Percentiles rank a stretch among this genome's conserved stretches.
phyloP scores from a whole-genome alignment of 2,888 invertebrate genomes.

The Neocrepidodera transversa region DNA sequence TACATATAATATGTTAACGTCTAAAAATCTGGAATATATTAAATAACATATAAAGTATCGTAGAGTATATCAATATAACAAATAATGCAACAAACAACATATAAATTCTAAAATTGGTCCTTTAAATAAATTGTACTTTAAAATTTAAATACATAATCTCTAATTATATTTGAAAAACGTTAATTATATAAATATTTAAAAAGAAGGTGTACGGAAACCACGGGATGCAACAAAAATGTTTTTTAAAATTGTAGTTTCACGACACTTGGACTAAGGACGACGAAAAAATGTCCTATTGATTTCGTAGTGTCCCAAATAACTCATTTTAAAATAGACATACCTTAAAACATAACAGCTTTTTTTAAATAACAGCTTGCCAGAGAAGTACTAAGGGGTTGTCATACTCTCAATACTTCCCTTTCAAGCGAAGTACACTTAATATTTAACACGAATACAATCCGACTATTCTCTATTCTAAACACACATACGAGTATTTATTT shows the following conservation, averaged over 20 bases:
- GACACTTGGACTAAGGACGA: conserved; percentile 12
- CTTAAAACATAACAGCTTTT: conserved; percentile 15
- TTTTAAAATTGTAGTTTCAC: conserved; percentile 15
- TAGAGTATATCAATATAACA: conserved; percentile 43
- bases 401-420: conserved; percentile 11
- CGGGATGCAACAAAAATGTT: conserved; percentile 18
- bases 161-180: conserved; percentile 26
- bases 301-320: conserved; percentile 18
- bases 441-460: conserved; percentile 9
- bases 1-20: conserved; percentile 35
- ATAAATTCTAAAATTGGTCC: conserved; percentile 47
- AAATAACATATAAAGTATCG: conserved; percentile 42
- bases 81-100: conserved; percentile 39
- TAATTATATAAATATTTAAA: conserved; percentile 22
- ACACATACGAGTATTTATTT: conserved; percentile 36
- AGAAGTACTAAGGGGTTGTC: conserved; percentile 17
- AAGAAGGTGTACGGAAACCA: conserved; percentile 16
- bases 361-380: conserved; percentile 9
- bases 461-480: conserved; percentile 14
- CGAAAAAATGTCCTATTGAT: conserved; percentile 14
- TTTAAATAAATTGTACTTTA: conserved; percentile 52
- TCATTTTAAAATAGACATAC: conserved; percentile 19
- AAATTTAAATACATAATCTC: conserved; percentile 34
- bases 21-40: conserved; percentile 43
- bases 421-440: neutral